Conservation (phyloP, 2,113 vertebrate genomes). For the Neodon shergylaensis region DNA sequence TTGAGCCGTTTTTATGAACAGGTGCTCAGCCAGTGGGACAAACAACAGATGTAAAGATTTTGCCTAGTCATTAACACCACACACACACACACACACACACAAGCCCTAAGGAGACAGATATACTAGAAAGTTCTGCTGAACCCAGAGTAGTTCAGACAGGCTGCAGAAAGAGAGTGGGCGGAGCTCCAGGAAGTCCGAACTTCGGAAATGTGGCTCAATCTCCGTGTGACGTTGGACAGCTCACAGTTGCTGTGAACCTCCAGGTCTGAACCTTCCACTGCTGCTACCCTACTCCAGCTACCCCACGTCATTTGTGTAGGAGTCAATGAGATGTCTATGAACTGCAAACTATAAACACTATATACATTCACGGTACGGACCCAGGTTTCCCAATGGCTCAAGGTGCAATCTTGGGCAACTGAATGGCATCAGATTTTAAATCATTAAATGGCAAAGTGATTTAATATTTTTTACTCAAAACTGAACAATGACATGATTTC, state of each 20-base stretch:
- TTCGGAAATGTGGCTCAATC: neutral
- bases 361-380: neutral
- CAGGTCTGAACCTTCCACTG: neutral
- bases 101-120: neutral
- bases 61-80: neutral
- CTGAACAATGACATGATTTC: neutral
- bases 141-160: neutral
- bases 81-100: too few relatives aligned
- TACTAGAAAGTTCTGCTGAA: neutral
- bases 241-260: neutral
- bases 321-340: conserved; percentile 15
- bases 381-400: neutral
- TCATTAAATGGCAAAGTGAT: neutral
- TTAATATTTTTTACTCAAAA: neutral
- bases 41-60: neutral
- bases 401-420: neutral
- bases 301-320: neutral
- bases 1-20: conserved; percentile 44
- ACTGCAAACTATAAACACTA: neutral
- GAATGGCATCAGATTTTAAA: conserved; percentile 29
- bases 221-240: neutral
- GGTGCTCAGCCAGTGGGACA: conserved; percentile 34
- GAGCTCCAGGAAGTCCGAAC: neutral
- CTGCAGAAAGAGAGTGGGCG: neutral
- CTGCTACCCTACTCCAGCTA: neutral